Percentiles rank a stretch among this genome's conserved stretches.
phyloP scores from a whole-genome alignment of 2,888 invertebrate genomes.

The Drosophila parthenogenetica region DNA sequence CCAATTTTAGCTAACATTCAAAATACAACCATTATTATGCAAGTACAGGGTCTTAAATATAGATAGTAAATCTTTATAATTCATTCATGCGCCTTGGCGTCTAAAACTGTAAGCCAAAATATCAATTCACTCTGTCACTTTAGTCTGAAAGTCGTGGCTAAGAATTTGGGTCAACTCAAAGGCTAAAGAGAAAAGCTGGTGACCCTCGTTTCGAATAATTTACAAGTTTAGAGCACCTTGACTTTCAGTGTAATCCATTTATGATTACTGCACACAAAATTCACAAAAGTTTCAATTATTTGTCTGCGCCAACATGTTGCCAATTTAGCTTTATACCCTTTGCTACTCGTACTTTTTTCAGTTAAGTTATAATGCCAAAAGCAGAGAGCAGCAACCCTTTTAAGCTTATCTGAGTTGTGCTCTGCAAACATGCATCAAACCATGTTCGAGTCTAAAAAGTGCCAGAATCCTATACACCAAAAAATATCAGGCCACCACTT shows the following conservation, averaged over 20 bases:
- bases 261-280: slow-evolving; percentile 21
- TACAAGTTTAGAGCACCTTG: neutral
- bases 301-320: slow-evolving; percentile 30
- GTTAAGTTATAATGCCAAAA: neutral
- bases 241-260: slow-evolving; percentile 5
- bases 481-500: slow-evolving; percentile 1
- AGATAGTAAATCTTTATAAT: slow-evolving; percentile 8
- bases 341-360: no score
- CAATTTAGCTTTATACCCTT: slow-evolving; percentile 11
- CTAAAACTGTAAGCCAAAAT: slow-evolving; percentile 24
- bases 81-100: slow-evolving; percentile 43
- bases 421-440: slow-evolving; percentile 15
- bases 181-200: neutral
- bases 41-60: no score
- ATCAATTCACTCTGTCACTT: slow-evolving; percentile 42
- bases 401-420: slow-evolving; percentile 16
- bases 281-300: neutral
- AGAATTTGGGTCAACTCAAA: slow-evolving; percentile 40
- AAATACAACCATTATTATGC: no score
- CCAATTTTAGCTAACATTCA: no score
- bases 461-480: slow-evolving; percentile 27
- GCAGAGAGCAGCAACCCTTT: slow-evolving; percentile 9
- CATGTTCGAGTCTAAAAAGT: slow-evolving; percentile 18
- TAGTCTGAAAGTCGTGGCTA: slow-evolving; percentile 12
- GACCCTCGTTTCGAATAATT: slow-evolving; percentile 9